Evolutionary conservation across 2,888 invertebrate genomes (phyloP).

Genomic region (Leptinotarsa haldemani): DNA sequence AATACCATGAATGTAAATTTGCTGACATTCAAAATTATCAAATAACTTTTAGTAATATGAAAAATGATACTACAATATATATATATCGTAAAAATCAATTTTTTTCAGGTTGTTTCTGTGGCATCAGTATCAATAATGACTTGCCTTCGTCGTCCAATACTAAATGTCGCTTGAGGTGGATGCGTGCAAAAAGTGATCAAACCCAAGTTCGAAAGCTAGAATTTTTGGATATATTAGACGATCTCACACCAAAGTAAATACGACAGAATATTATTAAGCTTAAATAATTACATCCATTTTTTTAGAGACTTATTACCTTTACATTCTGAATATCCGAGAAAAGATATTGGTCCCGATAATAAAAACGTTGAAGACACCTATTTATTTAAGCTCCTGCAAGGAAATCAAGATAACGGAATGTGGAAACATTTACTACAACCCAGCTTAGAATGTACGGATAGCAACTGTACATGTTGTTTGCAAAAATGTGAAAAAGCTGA

Average conservation of each 20-base stretch:
- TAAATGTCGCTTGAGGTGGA: conserved; percentile 47
- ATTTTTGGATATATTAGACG: conserved; percentile 55
- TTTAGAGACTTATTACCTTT: conserved; percentile 54
- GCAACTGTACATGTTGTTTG: conserved; percentile 26
- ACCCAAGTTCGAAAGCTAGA: conserved; percentile 42
- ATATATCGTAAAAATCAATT: neutral
- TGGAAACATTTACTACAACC: conserved; percentile 52
- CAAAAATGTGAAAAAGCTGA: conserved; percentile 3
- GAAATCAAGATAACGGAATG: conserved; percentile 41
- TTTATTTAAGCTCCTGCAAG: conserved; percentile 50
- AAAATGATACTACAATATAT: too few species aligned
- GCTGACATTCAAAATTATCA: too few species aligned
- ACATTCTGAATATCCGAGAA: conserved; percentile 56
- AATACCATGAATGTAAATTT: too few species aligned
- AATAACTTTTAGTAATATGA: too few species aligned
- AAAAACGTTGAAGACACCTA: conserved; percentile 47
- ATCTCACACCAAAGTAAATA: conserved; percentile 49
- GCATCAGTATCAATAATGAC: conserved; percentile 33
- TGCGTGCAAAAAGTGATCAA: conserved; percentile 43
- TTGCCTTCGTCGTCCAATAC: conserved; percentile 36
- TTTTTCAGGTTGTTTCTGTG: conserved; percentile 20
- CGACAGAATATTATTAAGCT: neutral
- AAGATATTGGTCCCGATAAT: conserved; percentile 34
- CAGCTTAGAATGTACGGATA: conserved; percentile 32
- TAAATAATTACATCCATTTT: conserved; percentile 6